Evolutionary conservation across 2,888 invertebrate genomes (phyloP), one percentile per base, ranked within the genome.

Genomic region (Myopa testacea): DNA sequence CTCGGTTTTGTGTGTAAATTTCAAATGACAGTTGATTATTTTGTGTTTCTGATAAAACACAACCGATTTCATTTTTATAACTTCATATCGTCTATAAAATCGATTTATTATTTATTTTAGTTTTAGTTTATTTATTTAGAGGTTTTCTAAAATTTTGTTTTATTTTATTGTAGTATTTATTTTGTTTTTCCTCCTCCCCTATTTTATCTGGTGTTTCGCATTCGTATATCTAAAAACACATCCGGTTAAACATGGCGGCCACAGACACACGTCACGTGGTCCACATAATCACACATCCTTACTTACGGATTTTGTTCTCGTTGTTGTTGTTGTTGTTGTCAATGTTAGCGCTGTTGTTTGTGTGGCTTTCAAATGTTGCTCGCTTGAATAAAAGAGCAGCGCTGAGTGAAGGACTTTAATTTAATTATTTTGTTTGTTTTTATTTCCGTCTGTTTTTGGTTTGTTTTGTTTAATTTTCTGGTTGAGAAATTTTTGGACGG

Each of bases 261-360:
- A 63, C 16, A 26, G n/a, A 63, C 34, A 63, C 38, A 10, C 4
- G 34, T 38, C 67, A 69, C 68, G 69, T 69, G 58, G 26, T 58
- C 68, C 40, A 69, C 19, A 69, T 75, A 75, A 75, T 60, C 68
- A 60, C 69, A 75, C 37, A 34, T 55, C 50, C 14, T 69, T 60
- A 50, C 12, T 65, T 65, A n/a, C 62, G 60, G 16, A 8, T 19
- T 65, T 34, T 37, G 50, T 65, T 34, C 65, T 62, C 38, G 19
- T 73, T 45, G 50, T 65, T 34, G 74, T 62, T 45, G 19, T 73
- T 45, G 4, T 5, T 40, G 19, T 60, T 16, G 60, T 14, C n/a
- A 19, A 10, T 50, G 40, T 72, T 52, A 2, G 14, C 4, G 55
- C 34, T 19, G 58, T 37, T 37, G 60, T 62, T 63, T 37, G 4